Evolutionary conservation across 2,113 vertebrate genomes (phyloP).

Genomic region (Esox niger): DNA sequence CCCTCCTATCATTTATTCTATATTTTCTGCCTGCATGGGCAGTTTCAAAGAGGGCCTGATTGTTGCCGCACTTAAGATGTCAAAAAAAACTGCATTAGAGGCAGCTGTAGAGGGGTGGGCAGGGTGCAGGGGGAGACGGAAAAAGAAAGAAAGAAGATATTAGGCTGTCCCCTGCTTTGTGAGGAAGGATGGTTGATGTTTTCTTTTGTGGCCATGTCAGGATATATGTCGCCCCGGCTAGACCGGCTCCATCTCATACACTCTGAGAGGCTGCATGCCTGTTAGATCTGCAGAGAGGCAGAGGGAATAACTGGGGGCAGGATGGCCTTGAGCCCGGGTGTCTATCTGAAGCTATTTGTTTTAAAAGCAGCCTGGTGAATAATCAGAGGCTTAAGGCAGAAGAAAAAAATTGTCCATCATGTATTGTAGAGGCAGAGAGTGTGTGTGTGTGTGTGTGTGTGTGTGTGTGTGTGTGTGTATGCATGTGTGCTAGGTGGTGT

Average conservation of each 20-base stretch:
- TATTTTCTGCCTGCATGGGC: conserved; percentile 26
- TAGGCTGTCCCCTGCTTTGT: conserved; percentile 46
- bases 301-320: conserved; percentile 11
- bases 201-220: conserved; percentile 58
- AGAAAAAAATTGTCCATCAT: conserved; percentile 55
- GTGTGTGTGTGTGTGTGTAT: too few relatives aligned
- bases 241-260: conserved; percentile 50
- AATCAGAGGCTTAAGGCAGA: conserved; percentile 38
- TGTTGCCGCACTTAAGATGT: conserved; percentile 53
- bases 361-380: conserved; percentile 58
- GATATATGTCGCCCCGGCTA: conserved; percentile 45
- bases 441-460: too few relatives aligned
- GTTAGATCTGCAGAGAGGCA: conserved; percentile 30
- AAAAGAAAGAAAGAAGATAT: conserved; percentile 34
- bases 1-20: background rate
- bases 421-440: conserved; percentile 32
- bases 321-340: conserved; percentile 23
- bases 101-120: conserved; percentile 22
- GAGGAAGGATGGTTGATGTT: conserved; percentile 52
- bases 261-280: conserved; percentile 15
- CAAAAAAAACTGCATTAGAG: conserved; percentile 50
- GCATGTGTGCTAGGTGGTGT: too few relatives aligned
- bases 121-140: conserved; percentile 2
- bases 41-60: conserved; percentile 42
- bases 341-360: conserved; percentile 52